A percentile compares a stretch with the other conserved stretches of the same genome.
These are phyloP conservation scores for Moxostoma hubbsi DNA, from an alignment of 2,797 vertebrate species.

Conservation along the genomic window DNA sequence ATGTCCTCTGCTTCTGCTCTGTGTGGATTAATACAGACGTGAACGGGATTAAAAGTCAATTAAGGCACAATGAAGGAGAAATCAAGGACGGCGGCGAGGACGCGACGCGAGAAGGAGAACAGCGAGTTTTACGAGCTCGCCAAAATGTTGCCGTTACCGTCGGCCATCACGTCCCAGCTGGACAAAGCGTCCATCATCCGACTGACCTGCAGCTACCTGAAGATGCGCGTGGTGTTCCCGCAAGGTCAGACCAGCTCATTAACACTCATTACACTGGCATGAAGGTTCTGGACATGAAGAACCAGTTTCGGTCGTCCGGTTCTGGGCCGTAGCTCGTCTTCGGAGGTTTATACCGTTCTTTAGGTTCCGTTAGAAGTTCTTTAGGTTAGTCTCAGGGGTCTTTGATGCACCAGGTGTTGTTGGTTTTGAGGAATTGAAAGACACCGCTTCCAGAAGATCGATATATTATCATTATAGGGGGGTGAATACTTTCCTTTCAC, in stretches of 20 bases:
- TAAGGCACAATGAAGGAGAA: slow-evolving; percentile 93
- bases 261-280: not conserved
- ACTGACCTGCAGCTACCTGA: slow-evolving; percentile 95
- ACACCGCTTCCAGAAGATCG: too few relatives aligned
- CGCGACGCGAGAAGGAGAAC: slow-evolving; percentile 96
- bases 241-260: slow-evolving; percentile 81
- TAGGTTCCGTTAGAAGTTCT: too few relatives aligned
- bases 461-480: too few relatives aligned
- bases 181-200: slow-evolving; percentile 98
- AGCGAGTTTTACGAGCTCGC: slow-evolving; percentile 98
- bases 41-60: slow-evolving; percentile 27
- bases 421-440: too few relatives aligned
- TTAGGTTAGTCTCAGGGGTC: too few relatives aligned
- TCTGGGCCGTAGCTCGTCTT: too few relatives aligned
- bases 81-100: slow-evolving; percentile 96
- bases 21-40: not conserved
- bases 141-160: slow-evolving; percentile 92
- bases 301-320: too few relatives aligned
- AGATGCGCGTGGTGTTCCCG: slow-evolving; percentile 94
- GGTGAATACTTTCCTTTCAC: too few relatives aligned
- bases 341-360: too few relatives aligned
- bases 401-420: too few relatives aligned
- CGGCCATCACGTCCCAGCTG: slow-evolving; percentile 97
- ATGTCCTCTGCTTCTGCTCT: not conserved
- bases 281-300: too few relatives aligned